A percentile compares a stretch with the other conserved stretches of the same genome.
Conservation (phyloP, 2,888 invertebrate genomes). For the Hirtodrosophila trivittata region DNA sequence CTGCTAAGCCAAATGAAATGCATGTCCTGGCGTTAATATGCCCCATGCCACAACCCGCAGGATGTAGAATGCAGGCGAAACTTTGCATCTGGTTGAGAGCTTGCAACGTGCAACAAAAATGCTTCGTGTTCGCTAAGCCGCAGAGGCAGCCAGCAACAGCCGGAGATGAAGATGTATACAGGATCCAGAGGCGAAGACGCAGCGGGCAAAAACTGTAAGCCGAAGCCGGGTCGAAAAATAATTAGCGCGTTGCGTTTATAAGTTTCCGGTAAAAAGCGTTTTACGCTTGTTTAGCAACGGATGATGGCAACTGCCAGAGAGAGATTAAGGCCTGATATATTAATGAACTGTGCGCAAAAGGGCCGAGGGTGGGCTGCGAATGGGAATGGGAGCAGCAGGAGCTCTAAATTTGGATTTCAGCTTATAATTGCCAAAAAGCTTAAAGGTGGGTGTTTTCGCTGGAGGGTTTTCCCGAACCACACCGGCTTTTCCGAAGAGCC, state of each 20-base stretch:
- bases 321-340: conserved; percentile 66
- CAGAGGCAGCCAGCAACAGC: too few species aligned
- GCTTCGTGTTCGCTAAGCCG: conserved; percentile 29
- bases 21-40: conserved; percentile 51
- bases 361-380: background rate
- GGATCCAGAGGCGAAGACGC: too few species aligned
- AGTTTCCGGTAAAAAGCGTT: conserved; percentile 73
- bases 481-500: background rate
- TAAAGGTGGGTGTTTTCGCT: background rate
- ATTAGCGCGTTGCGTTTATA: conserved; percentile 73
- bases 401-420: conserved; percentile 20
- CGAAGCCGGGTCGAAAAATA: conserved; percentile 52
- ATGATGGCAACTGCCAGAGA: conserved; percentile 39
- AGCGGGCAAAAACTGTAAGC: conserved; percentile 2
- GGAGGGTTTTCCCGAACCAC: background rate
- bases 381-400: background rate
- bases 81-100: conserved; percentile 46
- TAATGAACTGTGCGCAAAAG: conserved; percentile 53
- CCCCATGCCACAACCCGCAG: conserved; percentile 10
- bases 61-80: conserved; percentile 10
- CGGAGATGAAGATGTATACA: too few species aligned
- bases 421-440: conserved; percentile 39
- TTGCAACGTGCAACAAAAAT: conserved; percentile 32
- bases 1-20: conserved; percentile 56
- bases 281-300: conserved; percentile 56